Percentiles rank a stretch among this genome's conserved stretches.
Evolutionary conservation across 2,797 vertebrate genomes (phyloP).

Genomic region (Echeneis naucrates): DNA sequence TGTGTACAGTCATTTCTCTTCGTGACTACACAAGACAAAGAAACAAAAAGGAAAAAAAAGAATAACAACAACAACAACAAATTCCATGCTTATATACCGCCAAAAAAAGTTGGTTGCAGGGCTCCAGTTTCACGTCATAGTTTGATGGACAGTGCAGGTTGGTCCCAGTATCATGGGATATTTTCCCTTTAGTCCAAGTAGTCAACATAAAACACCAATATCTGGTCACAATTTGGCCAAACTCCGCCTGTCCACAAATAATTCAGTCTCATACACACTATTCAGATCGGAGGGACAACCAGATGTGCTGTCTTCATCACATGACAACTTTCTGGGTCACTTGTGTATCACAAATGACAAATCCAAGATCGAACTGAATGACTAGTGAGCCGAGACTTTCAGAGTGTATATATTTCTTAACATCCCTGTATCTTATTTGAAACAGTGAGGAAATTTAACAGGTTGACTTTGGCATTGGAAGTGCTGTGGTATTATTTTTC

Average conservation of each 20-base stretch:
- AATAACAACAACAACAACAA: neutral
- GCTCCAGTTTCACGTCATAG: neutral
- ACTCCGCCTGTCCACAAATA: neutral
- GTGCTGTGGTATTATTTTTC: neutral
- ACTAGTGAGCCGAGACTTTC: neutral
- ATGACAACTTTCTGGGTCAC: constrained; percentile 7
- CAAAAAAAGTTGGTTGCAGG: neutral
- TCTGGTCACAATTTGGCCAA: neutral
- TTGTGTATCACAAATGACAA: constrained; percentile 13
- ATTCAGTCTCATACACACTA: neutral
- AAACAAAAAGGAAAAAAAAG: constrained; percentile 16
- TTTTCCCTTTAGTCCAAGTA: constrained; percentile 3
- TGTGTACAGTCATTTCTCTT: constrained; percentile 18
- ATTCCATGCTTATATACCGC: too few relatives aligned
- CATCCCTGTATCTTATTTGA: neutral
- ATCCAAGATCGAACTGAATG: constrained; percentile 16
- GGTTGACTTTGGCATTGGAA: neutral
- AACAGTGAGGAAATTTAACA: neutral
- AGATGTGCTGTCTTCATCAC: constrained; percentile 1
- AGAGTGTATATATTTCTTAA: neutral
- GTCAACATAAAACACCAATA: neutral
- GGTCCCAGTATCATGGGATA: constrained; percentile 13
- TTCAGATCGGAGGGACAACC: neutral
- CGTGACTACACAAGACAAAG: neutral
- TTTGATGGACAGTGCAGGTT: neutral